A percentile compares a stretch with the other conserved stretches of the same genome.
Evolutionary conservation across 2,797 vertebrate genomes (phyloP).

Genomic region (Oryzias dopingdopingensis): DNA sequence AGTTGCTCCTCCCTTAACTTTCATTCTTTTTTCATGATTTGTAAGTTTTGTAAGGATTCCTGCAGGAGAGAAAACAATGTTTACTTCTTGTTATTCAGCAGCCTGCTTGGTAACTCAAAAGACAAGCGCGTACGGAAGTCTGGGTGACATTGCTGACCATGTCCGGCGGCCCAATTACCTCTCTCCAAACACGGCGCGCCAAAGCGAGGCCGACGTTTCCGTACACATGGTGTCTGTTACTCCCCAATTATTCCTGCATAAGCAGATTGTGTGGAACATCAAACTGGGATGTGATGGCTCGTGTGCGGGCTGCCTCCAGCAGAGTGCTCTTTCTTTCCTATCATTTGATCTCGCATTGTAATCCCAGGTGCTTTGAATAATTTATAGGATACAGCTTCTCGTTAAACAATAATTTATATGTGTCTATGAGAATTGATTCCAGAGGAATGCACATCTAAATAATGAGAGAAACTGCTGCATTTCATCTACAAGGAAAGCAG

Average conservation of each 20-base stretch:
- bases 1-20: slow-evolving; percentile 64
- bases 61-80: slow-evolving; percentile 56
- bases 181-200: slow-evolving; percentile 71
- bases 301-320: slow-evolving; percentile 82
- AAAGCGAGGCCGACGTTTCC: slow-evolving; percentile 58
- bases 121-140: slow-evolving; percentile 54
- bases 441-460: slow-evolving; percentile 80
- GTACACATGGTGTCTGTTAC: slow-evolving; percentile 74
- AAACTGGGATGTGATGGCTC: slow-evolving; percentile 79
- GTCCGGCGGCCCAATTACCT: slow-evolving; percentile 79
- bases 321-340: slow-evolving; percentile 82
- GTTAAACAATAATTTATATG: slow-evolving; percentile 89
- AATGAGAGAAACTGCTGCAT: slow-evolving; percentile 77
- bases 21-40: slow-evolving; percentile 36
- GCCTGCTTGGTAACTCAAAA: slow-evolving; percentile 46
- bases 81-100: slow-evolving; percentile 44
- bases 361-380: slow-evolving; percentile 87
- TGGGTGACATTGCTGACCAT: slow-evolving; percentile 75
- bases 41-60: slow-evolving; percentile 55
- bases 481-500: slow-evolving; percentile 68
- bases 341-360: slow-evolving; percentile 86
- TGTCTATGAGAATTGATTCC: slow-evolving; percentile 83
- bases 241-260: slow-evolving; percentile 81
- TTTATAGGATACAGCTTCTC: slow-evolving; percentile 84
- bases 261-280: slow-evolving; percentile 84